A percentile compares a stretch with the other conserved stretches of the same genome.
phyloP scores from a whole-genome alignment of 2,113 vertebrate species.

The Candoia aspera region DNA sequence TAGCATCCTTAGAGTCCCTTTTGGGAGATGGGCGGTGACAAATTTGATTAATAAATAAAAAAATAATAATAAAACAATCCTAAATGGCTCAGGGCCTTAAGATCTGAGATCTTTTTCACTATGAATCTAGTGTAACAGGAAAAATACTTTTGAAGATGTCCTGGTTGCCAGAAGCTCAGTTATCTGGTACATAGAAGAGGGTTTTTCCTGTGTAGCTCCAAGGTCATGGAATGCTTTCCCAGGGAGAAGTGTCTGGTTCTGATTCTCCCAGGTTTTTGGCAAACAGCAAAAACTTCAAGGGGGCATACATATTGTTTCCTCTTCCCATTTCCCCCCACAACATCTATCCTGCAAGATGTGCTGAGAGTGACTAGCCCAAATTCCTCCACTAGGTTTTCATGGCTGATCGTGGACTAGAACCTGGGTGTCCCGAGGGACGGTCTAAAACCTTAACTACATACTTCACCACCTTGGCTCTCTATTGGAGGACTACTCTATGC shows the following conservation, averaged over 20 bases:
- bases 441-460: background rate
- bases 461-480: background rate
- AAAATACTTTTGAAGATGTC: background rate
- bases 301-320: background rate
- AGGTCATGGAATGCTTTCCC: background rate
- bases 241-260: background rate
- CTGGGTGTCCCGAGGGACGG: background rate
- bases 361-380: background rate
- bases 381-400: background rate
- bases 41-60: too few relatives aligned
- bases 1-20: too few relatives aligned
- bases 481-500: background rate
- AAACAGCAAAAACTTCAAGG: background rate
- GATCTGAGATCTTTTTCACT: background rate
- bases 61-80: too few relatives aligned
- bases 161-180: background rate
- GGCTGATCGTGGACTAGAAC: background rate
- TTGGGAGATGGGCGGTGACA: too few relatives aligned
- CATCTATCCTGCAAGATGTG: background rate
- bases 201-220: background rate
- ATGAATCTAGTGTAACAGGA: background rate
- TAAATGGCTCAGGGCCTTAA: background rate
- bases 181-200: background rate
- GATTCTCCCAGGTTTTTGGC: background rate
- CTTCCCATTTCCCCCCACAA: background rate